phyloP scores from a whole-genome alignment of 2,113 vertebrate genomes.

The Hylia prasina region DNA sequence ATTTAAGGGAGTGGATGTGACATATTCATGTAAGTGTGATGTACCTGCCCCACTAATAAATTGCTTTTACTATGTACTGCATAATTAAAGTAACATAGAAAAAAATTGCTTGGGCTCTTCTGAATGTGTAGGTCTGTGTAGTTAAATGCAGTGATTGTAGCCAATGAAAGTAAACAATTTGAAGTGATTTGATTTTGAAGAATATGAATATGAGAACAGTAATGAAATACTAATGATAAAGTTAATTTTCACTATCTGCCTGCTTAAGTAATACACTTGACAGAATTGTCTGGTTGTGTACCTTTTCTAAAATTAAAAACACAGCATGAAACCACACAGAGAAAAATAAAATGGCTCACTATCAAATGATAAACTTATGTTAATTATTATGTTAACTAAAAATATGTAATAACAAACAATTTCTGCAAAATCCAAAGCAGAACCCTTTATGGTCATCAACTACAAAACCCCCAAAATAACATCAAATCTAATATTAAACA shows the following conservation, averaged over 20 bases:
- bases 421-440: neutral
- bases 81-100: neutral
- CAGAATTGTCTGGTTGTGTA: neutral
- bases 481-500: neutral
- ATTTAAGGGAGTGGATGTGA: neutral
- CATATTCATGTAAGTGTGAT: neutral
- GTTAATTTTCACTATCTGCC: neutral
- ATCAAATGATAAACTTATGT: neutral
- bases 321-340: neutral
- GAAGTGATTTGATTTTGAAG: neutral
- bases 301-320: neutral
- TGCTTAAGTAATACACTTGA: neutral
- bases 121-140: neutral
- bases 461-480: neutral
- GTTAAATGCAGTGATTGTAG: neutral
- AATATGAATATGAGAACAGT: neutral
- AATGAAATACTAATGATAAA: neutral
- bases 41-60: neutral
- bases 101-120: neutral
- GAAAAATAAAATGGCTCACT: neutral
- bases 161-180: neutral
- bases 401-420: neutral
- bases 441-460: neutral
- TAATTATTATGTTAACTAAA: neutral
- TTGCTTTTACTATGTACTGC: rapidly evolving